Base-by-base conservation (phyloP, 2,113 vertebrate genomes). In the Halcyon malimbica region DNA sequence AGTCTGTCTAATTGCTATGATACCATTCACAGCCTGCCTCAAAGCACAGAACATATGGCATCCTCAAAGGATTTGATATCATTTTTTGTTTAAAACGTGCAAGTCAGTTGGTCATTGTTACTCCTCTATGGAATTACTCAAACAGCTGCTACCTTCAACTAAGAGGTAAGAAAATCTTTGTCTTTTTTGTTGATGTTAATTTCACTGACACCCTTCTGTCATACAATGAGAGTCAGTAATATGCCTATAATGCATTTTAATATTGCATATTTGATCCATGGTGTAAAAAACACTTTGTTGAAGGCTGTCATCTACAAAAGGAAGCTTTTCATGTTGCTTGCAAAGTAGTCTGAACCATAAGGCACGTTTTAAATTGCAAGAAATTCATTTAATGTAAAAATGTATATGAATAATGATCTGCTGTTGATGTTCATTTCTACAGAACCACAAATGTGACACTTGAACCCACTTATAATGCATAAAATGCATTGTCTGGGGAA, bases 61-160 rank as follows among this genome's bases (percentile, higher is more conserved):
- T 97, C 93, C 97, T 97, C 98, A 94, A 93, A 98, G 97, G 98
- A 97, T 92, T 96, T 67, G 48, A 78, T 96, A 97, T 89, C 88
- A 90, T 92, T 97, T 97, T 97, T 96, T 90, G 71, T 91, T 96
- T 97, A 97, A 77, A 96, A 97, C 39, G 24, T 96, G 95, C 92
- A 89, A 98, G 97, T 97, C 95, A 93, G 86, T 97, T 63, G 94
- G 97, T 98, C 96, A 97, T 95, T 97, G 95, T 85, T 94, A 94
- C 87, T 84, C 77, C 97, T 97, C 96, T 87, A 87, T 85, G 94
- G 96, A 96, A 96, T 97, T 96, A 96, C 90, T 94, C 94, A 95
- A 96, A 97, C 96, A 98, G 97, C 98, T 98, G 98, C 96, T 98
- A 95, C 96, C 92, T 95, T 93, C 91, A 96, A 96, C 91, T 81